A percentile compares a stretch with the other conserved stretches of the same genome.
These are phyloP conservation scores for Tyrannus savana DNA, from an alignment of 2,113 vertebrate genomes.

Conservation along the genomic window DNA sequence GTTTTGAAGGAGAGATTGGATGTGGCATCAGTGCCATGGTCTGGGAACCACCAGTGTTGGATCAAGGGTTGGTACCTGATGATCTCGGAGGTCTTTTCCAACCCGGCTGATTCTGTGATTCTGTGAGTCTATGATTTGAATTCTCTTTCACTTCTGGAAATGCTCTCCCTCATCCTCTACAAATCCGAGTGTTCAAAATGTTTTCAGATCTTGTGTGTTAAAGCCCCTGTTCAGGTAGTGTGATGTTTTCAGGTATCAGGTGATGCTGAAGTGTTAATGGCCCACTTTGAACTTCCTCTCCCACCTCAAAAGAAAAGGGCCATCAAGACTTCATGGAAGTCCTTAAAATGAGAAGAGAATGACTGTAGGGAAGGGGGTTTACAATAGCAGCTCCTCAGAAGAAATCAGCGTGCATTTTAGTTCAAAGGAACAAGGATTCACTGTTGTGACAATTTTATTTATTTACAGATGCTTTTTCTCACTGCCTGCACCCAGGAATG, in stretches of 20 bases:
- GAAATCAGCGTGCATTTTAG: rapidly evolving
- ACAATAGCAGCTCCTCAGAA: background rate
- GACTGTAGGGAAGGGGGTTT: background rate
- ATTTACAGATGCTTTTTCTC: background rate
- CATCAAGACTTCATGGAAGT: background rate
- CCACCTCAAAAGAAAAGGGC: background rate
- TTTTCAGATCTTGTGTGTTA: background rate
- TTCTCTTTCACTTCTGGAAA: background rate
- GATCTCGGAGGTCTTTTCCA: too few species aligned
- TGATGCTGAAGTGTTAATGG: background rate
- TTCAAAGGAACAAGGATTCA: background rate
- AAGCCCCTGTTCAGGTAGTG: background rate
- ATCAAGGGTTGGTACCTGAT: too few species aligned
- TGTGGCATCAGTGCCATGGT: too few species aligned
- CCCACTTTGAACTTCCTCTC: background rate
- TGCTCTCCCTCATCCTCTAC: background rate
- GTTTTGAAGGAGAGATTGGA: too few species aligned
- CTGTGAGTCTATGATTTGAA: background rate
- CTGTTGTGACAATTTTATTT: background rate
- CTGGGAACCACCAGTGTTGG: too few species aligned
- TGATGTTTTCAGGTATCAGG: background rate
- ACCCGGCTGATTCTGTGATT: background rate
- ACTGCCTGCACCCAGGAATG: background rate
- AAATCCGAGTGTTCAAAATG: background rate
- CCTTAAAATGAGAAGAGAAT: background rate